These are phyloP conservation scores for Calliopsis andreniformis DNA, from an alignment of 1,140 invertebrate species.

Conservation along the genomic window DNA sequence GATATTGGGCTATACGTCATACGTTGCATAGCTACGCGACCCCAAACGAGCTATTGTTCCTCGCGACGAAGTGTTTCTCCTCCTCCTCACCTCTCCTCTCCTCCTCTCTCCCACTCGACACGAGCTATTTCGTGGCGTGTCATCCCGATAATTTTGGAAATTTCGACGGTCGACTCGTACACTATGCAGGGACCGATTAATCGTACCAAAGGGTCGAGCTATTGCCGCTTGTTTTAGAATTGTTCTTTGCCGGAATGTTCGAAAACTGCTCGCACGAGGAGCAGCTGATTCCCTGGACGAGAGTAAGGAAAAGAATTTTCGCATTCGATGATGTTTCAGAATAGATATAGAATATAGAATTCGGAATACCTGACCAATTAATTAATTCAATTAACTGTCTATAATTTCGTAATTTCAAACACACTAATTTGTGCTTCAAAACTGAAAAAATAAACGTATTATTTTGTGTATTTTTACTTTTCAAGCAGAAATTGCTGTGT, in stretches of 20 bases:
- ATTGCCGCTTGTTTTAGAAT: slow-evolving; percentile 2
- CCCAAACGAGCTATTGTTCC: slow-evolving; percentile 68
- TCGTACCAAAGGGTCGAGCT: slow-evolving; percentile 6
- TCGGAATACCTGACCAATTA: too few relatives aligned
- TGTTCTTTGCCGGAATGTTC: background rate
- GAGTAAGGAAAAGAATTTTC: too few relatives aligned
- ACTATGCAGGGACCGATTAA: slow-evolving; percentile 39
- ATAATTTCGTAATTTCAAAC: too few relatives aligned
- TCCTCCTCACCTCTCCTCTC: background rate
- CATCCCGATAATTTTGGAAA: slow-evolving; percentile 60
- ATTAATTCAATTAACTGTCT: too few relatives aligned
- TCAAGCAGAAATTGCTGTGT: too few relatives aligned
- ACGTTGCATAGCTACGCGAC: slow-evolving; percentile 65
- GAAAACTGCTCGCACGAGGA: background rate
- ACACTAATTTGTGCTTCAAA: too few relatives aligned
- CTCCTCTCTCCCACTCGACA: background rate
- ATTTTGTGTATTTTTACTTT: too few relatives aligned
- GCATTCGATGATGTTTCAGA: too few relatives aligned
- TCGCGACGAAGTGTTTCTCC: slow-evolving; percentile 59
- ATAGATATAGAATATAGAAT: too few relatives aligned
- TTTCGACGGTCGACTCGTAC: slow-evolving; percentile 43
- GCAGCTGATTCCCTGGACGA: too few relatives aligned
- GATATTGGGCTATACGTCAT: slow-evolving; percentile 68
- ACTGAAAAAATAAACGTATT: too few relatives aligned
- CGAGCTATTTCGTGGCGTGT: slow-evolving; percentile 59